Conservation (phyloP, 1,140 invertebrate species). For the Halesus radiatus region DNA sequence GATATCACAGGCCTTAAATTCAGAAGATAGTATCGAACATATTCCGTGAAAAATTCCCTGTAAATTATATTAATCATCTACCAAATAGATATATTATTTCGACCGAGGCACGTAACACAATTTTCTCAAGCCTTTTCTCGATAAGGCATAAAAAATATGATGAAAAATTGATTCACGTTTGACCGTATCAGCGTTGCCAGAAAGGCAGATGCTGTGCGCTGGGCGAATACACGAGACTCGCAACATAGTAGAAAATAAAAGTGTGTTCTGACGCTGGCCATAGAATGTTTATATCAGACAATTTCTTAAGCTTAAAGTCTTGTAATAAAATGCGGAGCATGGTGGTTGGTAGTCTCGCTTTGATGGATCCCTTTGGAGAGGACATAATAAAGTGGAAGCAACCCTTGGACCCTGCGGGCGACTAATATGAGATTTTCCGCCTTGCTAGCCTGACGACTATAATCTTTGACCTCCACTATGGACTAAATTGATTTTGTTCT, state of each 20-base stretch:
- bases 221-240: background rate
- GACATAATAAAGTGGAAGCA: conserved; percentile 46
- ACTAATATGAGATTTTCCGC: conserved; percentile 46
- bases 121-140: conserved; percentile 11
- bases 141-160: conserved; percentile 14
- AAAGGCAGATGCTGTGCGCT: too few species aligned
- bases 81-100: background rate
- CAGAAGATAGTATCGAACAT: too few species aligned
- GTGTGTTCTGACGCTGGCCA: conserved; percentile 14
- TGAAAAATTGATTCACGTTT: conserved; percentile 40
- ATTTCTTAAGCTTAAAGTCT: conserved; percentile 50
- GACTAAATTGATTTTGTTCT: conserved; percentile 33
- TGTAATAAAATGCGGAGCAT: conserved; percentile 55
- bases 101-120: background rate
- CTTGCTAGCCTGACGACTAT: conserved; percentile 18
- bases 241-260: background rate
- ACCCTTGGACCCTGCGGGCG: conserved; percentile 17
- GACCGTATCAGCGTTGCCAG: background rate
- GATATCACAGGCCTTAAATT: too few species aligned
- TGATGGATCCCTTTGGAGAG: conserved; percentile 53
- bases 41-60: too few species aligned
- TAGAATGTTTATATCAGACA: conserved; percentile 46
- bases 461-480: conserved; percentile 32
- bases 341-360: conserved; percentile 28
- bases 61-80: background rate